Evolutionary conservation across 2,888 invertebrate species (phyloP).

Genomic region (Dicyrtoma fusca): DNA sequence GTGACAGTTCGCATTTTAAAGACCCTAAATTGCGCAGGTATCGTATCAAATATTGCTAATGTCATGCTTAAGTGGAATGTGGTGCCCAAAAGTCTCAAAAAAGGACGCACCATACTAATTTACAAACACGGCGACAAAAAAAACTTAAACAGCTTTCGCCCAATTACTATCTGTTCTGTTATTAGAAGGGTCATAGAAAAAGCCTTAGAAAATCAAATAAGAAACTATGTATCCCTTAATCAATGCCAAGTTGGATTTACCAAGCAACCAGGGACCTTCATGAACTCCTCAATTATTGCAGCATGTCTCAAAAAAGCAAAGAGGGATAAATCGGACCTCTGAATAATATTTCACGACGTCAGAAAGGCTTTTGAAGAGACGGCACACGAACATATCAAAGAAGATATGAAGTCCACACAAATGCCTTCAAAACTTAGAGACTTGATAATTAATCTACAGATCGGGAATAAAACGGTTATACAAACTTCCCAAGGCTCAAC

Average conservation of each 20-base stretch:
- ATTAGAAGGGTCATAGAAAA: neutral
- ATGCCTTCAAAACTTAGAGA: constrained; percentile 12
- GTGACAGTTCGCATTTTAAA: neutral
- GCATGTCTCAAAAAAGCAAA: constrained; percentile 10
- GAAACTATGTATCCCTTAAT: neutral
- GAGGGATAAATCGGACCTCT: neutral
- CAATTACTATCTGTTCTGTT: constrained; percentile 14
- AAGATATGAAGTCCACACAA: neutral
- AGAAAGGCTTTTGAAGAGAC: neutral
- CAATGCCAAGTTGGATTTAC: constrained; percentile 19
- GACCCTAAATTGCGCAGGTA: neutral
- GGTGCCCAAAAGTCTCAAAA: neutral
- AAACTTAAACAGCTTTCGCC: neutral
- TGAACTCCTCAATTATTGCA: neutral
- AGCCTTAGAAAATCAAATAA: neutral
- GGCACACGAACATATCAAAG: neutral
- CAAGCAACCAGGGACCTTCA: constrained; percentile 1
- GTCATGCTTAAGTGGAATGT: neutral
- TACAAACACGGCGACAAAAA: neutral
- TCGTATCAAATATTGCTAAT: too few species aligned
- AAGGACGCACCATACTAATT: neutral
- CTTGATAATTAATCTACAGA: neutral
- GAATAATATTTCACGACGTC: constrained; percentile 3
- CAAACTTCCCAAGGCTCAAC: neutral
- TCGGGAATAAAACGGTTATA: neutral